These are phyloP conservation scores for Neoascia interrupta DNA, from an alignment of 2,888 invertebrate genomes.

Conservation along the genomic window DNA sequence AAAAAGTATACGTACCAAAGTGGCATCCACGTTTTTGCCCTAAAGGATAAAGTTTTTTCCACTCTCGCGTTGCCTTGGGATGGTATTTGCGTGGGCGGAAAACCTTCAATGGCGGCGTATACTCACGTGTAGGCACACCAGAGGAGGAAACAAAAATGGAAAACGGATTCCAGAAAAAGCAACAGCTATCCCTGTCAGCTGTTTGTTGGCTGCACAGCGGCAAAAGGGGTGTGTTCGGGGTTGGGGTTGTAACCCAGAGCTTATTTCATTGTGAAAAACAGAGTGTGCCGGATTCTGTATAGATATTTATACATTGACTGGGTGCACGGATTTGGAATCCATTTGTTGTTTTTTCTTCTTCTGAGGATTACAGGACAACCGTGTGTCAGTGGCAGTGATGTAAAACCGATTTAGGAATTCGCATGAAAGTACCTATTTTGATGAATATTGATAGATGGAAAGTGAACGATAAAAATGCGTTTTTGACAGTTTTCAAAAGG, in stretches of 20 bases:
- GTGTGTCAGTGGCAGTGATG: too few species aligned
- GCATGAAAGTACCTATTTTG: too few species aligned
- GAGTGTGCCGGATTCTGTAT: background rate
- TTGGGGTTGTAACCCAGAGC: slow-evolving; percentile 10
- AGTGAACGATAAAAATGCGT: too few species aligned
- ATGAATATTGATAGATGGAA: too few species aligned
- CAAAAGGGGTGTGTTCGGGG: background rate
- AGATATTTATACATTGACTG: background rate
- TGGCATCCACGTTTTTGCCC: slow-evolving; percentile 36
- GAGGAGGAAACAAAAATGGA: slow-evolving; percentile 7
- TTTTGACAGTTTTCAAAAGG: too few species aligned
- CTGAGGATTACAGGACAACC: too few species aligned
- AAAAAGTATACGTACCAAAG: background rate
- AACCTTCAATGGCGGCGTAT: slow-evolving; percentile 4
- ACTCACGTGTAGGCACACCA: slow-evolving; percentile 50
- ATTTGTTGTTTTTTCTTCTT: too few species aligned
- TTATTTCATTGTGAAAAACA: slow-evolving; percentile 19
- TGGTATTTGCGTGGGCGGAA: slow-evolving; percentile 23
- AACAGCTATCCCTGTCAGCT: slow-evolving; percentile 59
- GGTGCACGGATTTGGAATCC: background rate
- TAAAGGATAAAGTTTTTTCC: slow-evolving; percentile 28
- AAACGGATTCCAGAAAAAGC: slow-evolving; percentile 46
- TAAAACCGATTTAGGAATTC: too few species aligned
- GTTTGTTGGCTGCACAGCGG: slow-evolving; percentile 12
- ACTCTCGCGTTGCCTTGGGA: background rate